Evolutionary conservation across 2,888 invertebrate genomes (phyloP), one percentile per base, ranked within the genome.

Genomic region (Bellardia pandia): DNA sequence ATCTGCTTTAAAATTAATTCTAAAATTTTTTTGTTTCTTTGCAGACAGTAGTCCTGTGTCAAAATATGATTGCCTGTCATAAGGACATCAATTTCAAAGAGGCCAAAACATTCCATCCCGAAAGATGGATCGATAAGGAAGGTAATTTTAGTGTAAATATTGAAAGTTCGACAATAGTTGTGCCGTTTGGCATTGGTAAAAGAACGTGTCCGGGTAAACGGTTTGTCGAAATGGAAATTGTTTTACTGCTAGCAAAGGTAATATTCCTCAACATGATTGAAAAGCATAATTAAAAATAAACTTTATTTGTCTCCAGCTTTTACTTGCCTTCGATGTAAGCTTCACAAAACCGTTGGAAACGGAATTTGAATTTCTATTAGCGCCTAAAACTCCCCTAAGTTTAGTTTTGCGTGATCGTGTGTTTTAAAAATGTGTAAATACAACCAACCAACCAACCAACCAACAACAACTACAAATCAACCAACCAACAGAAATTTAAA

Each of bases 131-230:
- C 37, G 93, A 94, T 88, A 85, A 77, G 8, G 90, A 90, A 5
- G 91, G 90, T 14, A 94, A 92, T 53, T 93, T 93, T 69, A 91
- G 91, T 51, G 91, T 95, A 0, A 93, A 93, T 62, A 91, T 92
- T 82, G 92, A 93, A 48, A 91, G 91, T 89, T 95, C 96, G 8
- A 94, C 96, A 66, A 93, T 98, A 71, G 96, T 97, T 1, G 95
- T 96, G 8, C 97, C 97, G 0, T 98, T 98, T 93, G 98, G 98
- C 0, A 94, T 96, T 51, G 98, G 98, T 0, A 95, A 96, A 75
- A 94, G 98, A 66, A 96, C 96, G 93, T 98, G 98, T 91, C 98
- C 98, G 0, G 98, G 98, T 68, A 97, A 97, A 93, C 94, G 97
- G 85, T 97, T 97, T 91, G 96, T 97, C 3, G 97, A 97, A 90